Evolutionary conservation across 2,888 invertebrate species (phyloP).

Genomic region (Trichogramma evanescens): DNA sequence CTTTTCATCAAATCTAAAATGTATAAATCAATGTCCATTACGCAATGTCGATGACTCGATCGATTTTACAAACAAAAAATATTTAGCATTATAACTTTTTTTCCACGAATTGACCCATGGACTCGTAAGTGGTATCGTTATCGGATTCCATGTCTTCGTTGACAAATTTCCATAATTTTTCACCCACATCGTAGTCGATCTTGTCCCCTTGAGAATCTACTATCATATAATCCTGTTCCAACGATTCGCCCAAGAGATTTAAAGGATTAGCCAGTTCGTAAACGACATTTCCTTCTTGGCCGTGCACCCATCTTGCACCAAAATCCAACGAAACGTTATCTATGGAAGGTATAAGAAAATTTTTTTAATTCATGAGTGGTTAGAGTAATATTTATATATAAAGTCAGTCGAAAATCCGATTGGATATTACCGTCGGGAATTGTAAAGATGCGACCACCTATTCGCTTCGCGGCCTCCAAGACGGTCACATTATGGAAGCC

Average conservation of each 20-base stretch:
- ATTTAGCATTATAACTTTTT: background rate
- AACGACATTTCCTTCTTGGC: conserved; percentile 30
- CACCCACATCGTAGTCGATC: background rate
- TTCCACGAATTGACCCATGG: background rate
- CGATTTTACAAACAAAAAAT: background rate
- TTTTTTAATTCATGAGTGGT: too few relatives aligned
- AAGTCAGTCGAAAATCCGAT: too few relatives aligned
- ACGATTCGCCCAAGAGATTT: conserved; percentile 26
- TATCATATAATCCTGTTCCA: background rate
- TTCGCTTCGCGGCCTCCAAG: conserved; percentile 47
- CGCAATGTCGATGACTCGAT: too few relatives aligned
- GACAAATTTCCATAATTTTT: background rate
- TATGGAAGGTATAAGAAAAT: conserved; percentile 4
- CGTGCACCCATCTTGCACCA: conserved; percentile 37
- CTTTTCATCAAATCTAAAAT: conserved; percentile 21
- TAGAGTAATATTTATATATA: too few relatives aligned
- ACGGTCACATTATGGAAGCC: conserved; percentile 47
- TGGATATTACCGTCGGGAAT: conserved; percentile 40
- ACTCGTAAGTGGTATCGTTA: background rate
- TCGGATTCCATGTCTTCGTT: too few relatives aligned
- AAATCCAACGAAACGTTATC: conserved; percentile 30
- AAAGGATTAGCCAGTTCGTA: conserved; percentile 33
- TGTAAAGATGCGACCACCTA: conserved; percentile 48
- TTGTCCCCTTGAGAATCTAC: background rate
- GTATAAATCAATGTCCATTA: background rate